Base-by-base conservation (phyloP, 2,797 vertebrate genomes). In the Parauchenoglanis punctatus region DNA sequence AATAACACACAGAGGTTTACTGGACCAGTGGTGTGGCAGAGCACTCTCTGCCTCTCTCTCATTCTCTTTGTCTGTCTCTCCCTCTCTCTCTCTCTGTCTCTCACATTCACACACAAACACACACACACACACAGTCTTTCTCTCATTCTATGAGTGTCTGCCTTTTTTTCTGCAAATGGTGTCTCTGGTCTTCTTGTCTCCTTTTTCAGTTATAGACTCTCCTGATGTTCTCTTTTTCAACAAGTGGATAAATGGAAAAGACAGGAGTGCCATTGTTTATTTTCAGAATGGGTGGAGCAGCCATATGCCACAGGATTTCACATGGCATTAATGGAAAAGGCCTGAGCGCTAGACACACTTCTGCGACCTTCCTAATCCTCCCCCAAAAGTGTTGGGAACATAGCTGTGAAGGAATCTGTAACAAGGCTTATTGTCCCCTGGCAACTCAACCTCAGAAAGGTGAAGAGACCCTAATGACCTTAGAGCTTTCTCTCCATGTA, bases 1-100 rank as follows among this genome's bases (percentile, higher is more conserved):
- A 95, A 94, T 94, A 95, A 95, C 94, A 94, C 91, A 92, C 87
- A n/a, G 83, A 85, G 87, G 91, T 95, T 95, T 94, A 92, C 92
- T 88, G 92, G 92, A 81, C 92, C 91, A 88, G 82, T 70, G 75
- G 83, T 85, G 92, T 94, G 92, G 92, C 91, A 93, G 83, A 61
- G 84, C 83, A 65, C 83, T 87, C 91, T 92, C 89, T 93, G 82
- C 72, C 61, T 49, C 78, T 81, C 49, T 75, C 84, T 65, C 17
- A 31, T 1, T 28, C 81, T 49, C 0, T 25, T n/a, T 23, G 18
- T 52, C 11, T 40, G 7, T 61, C 31, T 82, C 31, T 78, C 58
- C 76, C 23, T 46, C 31, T 44, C 70, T 81, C 87, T 93, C 92
- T 91, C 91, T 92, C 93, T 92, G 35, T 92, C 91, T 61, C 83